Evolutionary conservation across 2,113 vertebrate genomes (phyloP).

Genomic region (Neogobius melanostomus): DNA sequence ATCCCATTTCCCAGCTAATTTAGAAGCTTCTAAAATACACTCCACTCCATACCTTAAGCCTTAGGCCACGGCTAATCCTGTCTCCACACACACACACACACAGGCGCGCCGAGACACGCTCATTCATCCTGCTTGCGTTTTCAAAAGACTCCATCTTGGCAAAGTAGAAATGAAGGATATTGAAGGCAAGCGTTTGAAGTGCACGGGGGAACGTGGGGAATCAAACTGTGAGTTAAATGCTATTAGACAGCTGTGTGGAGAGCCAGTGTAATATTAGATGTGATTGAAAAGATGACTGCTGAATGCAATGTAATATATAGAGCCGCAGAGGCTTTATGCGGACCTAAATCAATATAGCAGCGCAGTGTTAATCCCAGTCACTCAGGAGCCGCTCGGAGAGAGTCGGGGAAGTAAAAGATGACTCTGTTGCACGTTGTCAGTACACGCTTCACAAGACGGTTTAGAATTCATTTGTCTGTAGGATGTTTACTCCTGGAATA

Average conservation of each 20-base stretch:
- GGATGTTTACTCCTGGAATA: background rate
- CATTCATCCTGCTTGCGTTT: conserved; percentile 67
- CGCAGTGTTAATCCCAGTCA: conserved; percentile 52
- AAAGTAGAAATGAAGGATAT: conserved; percentile 69
- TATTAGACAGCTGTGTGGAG: conserved; percentile 76
- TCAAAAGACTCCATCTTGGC: conserved; percentile 76
- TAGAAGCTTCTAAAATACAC: conserved; percentile 77
- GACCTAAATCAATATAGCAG: conserved; percentile 72
- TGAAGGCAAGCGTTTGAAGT: conserved; percentile 73
- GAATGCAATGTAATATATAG: conserved; percentile 72
- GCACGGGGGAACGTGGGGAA: conserved; percentile 69
- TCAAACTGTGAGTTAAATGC: conserved; percentile 77
- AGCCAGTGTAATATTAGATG: conserved; percentile 76
- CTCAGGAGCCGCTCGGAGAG: conserved; percentile 18
- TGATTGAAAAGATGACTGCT: conserved; percentile 76
- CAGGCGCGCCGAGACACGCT: conserved; percentile 39
- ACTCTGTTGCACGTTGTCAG: background rate
- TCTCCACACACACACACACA: conserved; percentile 51
- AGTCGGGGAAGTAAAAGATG: conserved; percentile 21
- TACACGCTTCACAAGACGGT: conserved; percentile 4
- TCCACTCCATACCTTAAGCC: conserved; percentile 76
- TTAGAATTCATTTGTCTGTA: conserved; percentile 15
- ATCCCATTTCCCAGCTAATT: conserved; percentile 78
- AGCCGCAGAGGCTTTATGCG: conserved; percentile 61
- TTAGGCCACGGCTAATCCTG: conserved; percentile 74